A percentile compares a stretch with the other conserved stretches of the same genome.
Evolutionary conservation across 1,140 invertebrate species (phyloP).

Genomic region (Danaus melanippus): DNA sequence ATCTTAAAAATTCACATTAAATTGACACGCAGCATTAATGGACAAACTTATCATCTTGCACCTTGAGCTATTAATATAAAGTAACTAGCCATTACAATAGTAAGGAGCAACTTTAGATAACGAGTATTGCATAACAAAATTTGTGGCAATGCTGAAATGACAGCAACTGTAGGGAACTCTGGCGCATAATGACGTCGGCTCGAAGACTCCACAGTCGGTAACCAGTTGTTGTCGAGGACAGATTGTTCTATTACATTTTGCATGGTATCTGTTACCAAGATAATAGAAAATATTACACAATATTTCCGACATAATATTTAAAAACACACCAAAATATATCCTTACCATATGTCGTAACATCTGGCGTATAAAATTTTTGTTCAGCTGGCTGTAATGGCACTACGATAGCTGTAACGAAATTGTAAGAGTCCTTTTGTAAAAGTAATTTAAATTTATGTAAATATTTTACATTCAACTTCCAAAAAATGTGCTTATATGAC

Average conservation of each 20-base stretch:
- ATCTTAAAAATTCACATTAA: constrained; percentile 21
- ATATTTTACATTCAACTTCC: too few species aligned
- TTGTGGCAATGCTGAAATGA: constrained; percentile 33
- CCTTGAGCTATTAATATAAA: constrained; percentile 22
- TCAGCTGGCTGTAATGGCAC: constrained; percentile 59
- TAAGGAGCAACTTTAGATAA: constrained; percentile 18
- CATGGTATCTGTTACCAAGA: constrained; percentile 49
- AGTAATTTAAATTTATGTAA: too few species aligned
- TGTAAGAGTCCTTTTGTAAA: too few species aligned
- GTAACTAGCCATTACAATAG: constrained; percentile 10
- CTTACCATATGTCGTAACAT: constrained; percentile 63
- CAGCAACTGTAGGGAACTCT: constrained; percentile 28
- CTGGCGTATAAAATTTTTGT: constrained; percentile 60
- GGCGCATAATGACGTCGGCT: constrained; percentile 32
- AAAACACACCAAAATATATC: not conserved
- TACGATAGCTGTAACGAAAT: constrained; percentile 37
- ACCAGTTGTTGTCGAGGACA: constrained; percentile 61
- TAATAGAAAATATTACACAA: constrained; percentile 2
- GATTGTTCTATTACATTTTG: constrained; percentile 65
- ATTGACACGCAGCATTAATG: constrained; percentile 31
- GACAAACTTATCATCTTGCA: constrained; percentile 57
- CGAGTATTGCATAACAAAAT: constrained; percentile 14
- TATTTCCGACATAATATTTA: too few species aligned
- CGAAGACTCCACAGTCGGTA: constrained; percentile 57
- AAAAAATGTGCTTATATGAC: too few species aligned